Evolutionary conservation across 2,888 invertebrate species (phyloP), one percentile per base, ranked within the genome.

Genomic region (Eulithis prunata): DNA sequence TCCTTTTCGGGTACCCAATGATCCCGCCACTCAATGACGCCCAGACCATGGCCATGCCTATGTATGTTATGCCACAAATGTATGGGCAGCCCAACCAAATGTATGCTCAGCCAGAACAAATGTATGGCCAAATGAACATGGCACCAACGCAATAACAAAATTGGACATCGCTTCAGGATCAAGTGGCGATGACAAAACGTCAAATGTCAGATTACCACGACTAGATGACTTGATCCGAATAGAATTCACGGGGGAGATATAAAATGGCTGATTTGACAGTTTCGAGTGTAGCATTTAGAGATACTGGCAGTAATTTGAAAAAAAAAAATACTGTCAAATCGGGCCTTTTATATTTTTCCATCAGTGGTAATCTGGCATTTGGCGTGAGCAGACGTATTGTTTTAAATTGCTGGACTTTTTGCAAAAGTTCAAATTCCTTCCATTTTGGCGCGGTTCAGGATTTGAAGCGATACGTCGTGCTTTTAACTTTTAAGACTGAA

Each of bases 121-220:
- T 73, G 73, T 74, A 72, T 68, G 73, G 78, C 70, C 78, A 78
- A 56, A 83, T 88, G 84, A 78, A 82, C 70, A 85, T 88, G 85
- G 83, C 82, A 72, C 80, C 82, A 77, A 81, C 77, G 72, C 86
- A 85, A 84, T 89, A 86, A 86, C 72, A 71, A 67, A 88, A 90
- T 90, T 91, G 91, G 90, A 90, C 89, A 85, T 62, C 71, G 65
- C 68, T 64, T 72, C 69, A 73, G 88, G 92, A 90, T 92, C 92
- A 91, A 91, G 92, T 90, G 87, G 86, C 88, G 76, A 78, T 75
- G 78, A 75, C 74, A 77, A 74, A 72, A 67, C 78, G 91, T 90
- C 92, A 91, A 90, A 91, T 92, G 93, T 87, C 93, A 92, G 90
- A 82, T 88, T 88, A 84, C 88, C 91, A 90, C 89, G 86, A 70